Evolutionary conservation across 2,888 invertebrate genomes (phyloP).

Genomic region (Enchytraeus crypticus): DNA sequence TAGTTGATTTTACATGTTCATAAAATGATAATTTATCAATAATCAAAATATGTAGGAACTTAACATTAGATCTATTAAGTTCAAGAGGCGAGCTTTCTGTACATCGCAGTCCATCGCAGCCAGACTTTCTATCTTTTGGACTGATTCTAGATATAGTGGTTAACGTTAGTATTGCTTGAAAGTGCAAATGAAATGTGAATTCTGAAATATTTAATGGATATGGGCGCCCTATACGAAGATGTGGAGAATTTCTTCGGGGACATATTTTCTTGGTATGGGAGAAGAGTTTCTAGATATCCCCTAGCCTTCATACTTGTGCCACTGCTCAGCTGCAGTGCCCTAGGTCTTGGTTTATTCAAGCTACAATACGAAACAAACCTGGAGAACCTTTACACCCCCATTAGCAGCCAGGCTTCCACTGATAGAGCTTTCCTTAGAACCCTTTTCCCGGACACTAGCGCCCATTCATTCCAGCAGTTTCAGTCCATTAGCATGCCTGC

Average conservation of each 20-base stretch:
- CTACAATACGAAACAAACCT: constrained; percentile 29
- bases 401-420: constrained; percentile 30
- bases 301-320: constrained; percentile 16
- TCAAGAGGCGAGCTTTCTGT: too few species aligned
- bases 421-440: constrained; percentile 21
- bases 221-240: constrained; percentile 30
- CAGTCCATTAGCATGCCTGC: constrained; percentile 11
- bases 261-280: constrained; percentile 29
- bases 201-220: too few species aligned
- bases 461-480: constrained; percentile 9
- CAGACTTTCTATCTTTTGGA: too few species aligned
- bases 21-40: too few species aligned
- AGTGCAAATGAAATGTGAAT: too few species aligned
- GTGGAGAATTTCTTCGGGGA: constrained; percentile 30
- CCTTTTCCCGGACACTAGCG: constrained; percentile 17
- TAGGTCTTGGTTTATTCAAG: constrained; percentile 22
- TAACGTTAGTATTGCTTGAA: too few species aligned
- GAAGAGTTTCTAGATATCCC: constrained; percentile 21
- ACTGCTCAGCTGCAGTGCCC: constrained; percentile 24
- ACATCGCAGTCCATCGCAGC: too few species aligned
- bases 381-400: constrained; percentile 31
- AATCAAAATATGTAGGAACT: too few species aligned
- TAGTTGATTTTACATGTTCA: too few species aligned
- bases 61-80: too few species aligned
- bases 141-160: too few species aligned